Evolutionary conservation across 2,888 invertebrate genomes (phyloP).

Genomic region (Cataglyphis livida): DNA sequence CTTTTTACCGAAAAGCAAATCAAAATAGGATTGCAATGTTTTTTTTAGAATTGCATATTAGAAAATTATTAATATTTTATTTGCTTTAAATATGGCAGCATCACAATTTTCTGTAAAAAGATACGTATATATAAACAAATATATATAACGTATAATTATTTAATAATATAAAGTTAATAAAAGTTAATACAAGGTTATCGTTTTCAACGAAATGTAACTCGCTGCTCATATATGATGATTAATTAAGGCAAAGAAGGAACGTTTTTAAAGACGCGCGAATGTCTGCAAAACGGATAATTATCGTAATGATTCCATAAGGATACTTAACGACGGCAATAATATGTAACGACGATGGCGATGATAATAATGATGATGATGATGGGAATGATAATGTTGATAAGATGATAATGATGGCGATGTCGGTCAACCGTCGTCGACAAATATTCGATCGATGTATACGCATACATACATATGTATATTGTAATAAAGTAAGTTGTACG

Average conservation of each 20-base stretch:
- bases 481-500: conserved; percentile 47
- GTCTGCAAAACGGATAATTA: conserved; percentile 31
- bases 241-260: conserved; percentile 1
- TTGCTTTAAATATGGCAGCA: background rate
- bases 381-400: conserved; percentile 31
- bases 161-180: no score
- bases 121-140: background rate
- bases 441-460: conserved; percentile 53
- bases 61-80: background rate
- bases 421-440: conserved; percentile 62
- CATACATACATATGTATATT: conserved; percentile 46
- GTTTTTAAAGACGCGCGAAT: background rate
- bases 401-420: conserved; percentile 53
- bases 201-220: background rate
- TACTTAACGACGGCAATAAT: conserved; percentile 24
- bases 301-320: conserved; percentile 33
- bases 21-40: background rate
- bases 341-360: background rate
- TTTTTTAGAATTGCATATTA: background rate
- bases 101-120: background rate
- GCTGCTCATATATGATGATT: background rate
- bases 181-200: background rate
- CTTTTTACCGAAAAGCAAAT: background rate
- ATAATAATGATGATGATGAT: conserved; percentile 36
- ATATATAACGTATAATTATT: background rate